These are phyloP conservation scores for Spilarctia lutea DNA, from an alignment of 2,888 invertebrate species.

Conservation along the genomic window DNA sequence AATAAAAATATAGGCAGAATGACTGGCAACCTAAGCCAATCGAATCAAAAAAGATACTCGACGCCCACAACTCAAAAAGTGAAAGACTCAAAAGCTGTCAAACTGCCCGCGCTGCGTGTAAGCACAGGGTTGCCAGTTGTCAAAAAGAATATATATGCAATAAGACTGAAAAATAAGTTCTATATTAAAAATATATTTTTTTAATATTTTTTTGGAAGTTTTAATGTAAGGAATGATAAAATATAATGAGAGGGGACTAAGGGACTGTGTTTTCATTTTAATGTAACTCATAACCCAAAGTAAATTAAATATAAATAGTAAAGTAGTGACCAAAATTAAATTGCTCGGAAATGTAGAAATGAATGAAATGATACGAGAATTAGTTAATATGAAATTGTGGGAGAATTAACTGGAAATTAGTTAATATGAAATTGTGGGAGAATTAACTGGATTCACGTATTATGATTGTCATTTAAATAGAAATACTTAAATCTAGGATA, in stretches of 20 bases:
- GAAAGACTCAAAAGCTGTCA: slow-evolving; percentile 85
- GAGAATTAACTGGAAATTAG: too few species aligned
- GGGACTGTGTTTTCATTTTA: not conserved
- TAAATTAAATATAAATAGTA: not conserved
- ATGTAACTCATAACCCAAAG: not conserved
- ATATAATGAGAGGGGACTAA: not conserved
- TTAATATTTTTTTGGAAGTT: not conserved
- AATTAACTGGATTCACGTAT: too few species aligned
- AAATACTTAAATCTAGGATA: too few species aligned
- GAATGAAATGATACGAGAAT: too few species aligned
- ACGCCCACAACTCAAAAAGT: slow-evolving; percentile 81
- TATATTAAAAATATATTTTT: not conserved
- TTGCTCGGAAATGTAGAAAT: not conserved
- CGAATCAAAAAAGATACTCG: slow-evolving; percentile 68
- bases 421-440: too few species aligned
- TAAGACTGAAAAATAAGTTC: not conserved
- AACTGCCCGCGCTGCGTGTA: slow-evolving; percentile 69
- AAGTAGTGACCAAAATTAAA: too few species aligned
- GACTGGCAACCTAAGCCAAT: slow-evolving; percentile 70
- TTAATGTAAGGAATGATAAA: not conserved
- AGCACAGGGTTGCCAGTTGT: slow-evolving; percentile 47
- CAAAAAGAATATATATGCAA: slow-evolving; percentile 5
- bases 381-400: too few species aligned
- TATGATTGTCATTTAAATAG: too few species aligned
- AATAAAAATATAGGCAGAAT: slow-evolving; percentile 50